Conservation (phyloP, 1,140 invertebrate species). For the Drosophila carrolli region DNA sequence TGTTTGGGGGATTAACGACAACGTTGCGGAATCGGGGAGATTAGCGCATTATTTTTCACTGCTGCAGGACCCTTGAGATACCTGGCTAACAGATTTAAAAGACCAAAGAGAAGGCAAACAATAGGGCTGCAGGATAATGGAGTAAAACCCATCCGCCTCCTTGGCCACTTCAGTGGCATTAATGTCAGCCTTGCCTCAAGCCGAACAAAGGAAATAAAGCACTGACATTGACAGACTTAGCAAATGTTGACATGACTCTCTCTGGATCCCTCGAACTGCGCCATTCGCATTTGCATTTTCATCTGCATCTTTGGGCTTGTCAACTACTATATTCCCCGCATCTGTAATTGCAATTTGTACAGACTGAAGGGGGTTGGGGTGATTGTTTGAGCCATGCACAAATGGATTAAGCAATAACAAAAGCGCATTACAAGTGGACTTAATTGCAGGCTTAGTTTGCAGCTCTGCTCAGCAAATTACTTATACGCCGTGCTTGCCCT, state of each 20-base stretch:
- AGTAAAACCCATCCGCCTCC: neutral
- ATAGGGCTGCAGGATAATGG: constrained; percentile 28
- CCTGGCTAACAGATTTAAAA: constrained; percentile 11
- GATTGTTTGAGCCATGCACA: constrained; percentile 24
- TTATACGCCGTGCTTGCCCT: constrained; percentile 54
- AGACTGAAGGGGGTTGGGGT: neutral
- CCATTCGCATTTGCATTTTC: constrained; percentile 39
- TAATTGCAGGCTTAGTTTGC: constrained; percentile 47
- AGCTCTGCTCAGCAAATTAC: constrained; percentile 37
- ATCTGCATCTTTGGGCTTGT: constrained; percentile 46
- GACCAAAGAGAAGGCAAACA: constrained; percentile 21
- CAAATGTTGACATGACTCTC: constrained; percentile 28
- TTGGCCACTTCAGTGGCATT: constrained; percentile 25
- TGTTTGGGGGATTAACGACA: constrained; percentile 1
- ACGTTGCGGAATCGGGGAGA: neutral
- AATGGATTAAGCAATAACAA: constrained; percentile 62
- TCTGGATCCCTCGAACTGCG: constrained; percentile 15
- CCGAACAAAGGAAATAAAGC: constrained; percentile 36
- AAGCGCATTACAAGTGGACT: constrained; percentile 54
- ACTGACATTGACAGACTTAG: constrained; percentile 39
- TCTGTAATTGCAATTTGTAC: constrained; percentile 39
- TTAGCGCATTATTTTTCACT: constrained; percentile 19
- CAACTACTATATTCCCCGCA: constrained; percentile 35
- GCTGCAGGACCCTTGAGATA: constrained; percentile 13
- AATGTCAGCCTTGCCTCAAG: constrained; percentile 25